Evolutionary conservation across 1,140 invertebrate genomes (phyloP), one percentile per base, ranked within the genome.

Genomic region (Drosophila melanica): DNA sequence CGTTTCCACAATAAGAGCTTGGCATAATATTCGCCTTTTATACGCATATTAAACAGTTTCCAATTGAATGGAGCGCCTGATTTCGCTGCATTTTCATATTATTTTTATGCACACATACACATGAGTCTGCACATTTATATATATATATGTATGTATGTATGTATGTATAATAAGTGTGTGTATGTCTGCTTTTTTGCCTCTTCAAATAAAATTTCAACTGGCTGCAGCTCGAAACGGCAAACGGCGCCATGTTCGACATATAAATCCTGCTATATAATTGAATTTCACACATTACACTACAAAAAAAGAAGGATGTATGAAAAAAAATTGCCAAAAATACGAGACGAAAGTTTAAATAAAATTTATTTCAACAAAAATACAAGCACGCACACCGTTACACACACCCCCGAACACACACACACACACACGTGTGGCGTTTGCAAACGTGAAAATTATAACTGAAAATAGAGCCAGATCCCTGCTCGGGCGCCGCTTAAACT

Each of bases 331-430:
- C 63, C 63, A 55, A 81, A 67, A 80, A 76, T 66, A 66, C 59
- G 70, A 71, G 77, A 79, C 74, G 69, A 87, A 84, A 87, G 84
- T 87, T 87, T 87, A 87, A 89, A 87, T 87, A 87, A 87, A 87
- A 89, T 87, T 87, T 87, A 87, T 89, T 87, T 87, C 84, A 84
- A 89, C 79, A 87, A 89, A 87, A 87, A 87, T 75, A 89, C 58
- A 74, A 63, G 50, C 70, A 59, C 74, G 60, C 57, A 47, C 59
- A 14, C 50, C 18, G 1, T 54, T 51, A 59, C 47, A 35, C 63
- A 23, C 12, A 50, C 39, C 44, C 54, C 79, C 41, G 54, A 63
- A 66, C 66, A 50, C 35, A 63, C 51, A 54, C 60, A 11, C 64
- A 48, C 35, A 58, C 55, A 48, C 44, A 77, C 41, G 54, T 68